Evolutionary conservation across 1,140 invertebrate species (phyloP), one percentile per base, ranked within the genome.

Genomic region (Vollenhovia emeryi): DNA sequence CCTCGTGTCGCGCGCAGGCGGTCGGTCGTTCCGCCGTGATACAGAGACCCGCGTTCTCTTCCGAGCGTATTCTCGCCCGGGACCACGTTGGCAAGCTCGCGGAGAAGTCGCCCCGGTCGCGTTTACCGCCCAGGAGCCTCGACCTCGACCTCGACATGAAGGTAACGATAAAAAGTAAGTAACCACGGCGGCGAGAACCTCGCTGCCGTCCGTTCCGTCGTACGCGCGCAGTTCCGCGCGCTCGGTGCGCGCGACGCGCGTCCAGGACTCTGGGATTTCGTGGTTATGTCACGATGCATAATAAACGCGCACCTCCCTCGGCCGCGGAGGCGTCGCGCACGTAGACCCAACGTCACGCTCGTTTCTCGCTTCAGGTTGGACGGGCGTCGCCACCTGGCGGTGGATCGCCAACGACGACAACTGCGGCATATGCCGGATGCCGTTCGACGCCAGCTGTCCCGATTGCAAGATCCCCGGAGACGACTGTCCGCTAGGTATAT

Each of bases 361-460:
- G 30, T 69, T 64, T 74, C 48, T 85, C 87, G 76, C 27, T 43
- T 33, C 64, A 98, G 97, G 97, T 95, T 99, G 98, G 98, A 98
- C 97, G 83, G 98, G 98, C 85, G 98, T 99, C 60, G 99, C 99
- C 88, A 98, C 98, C 93, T 99, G 99, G 99, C 97, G 98, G 93
- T 99, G 99, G 99, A 97, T 99, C 87, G 99, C 99, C 6, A 99
- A 99, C 95, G 99, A 99, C 95, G 99, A 99, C 92, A 99, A 98
- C 94, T 99, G 99, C 95, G 99, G 99, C 66, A 99, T 99, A 94
- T 99, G 99, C 96, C 97, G 99, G 86, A 99, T 99, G 97, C 97
- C 99, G 40, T 99, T 99, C 95, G 99, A 99, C 95, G 98, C 98
- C 88, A 99, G 99, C 94, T 99, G 99, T 95, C 98, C 99, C 13